A percentile compares a stretch with the other conserved stretches of the same genome.
Evolutionary conservation across 1,140 invertebrate genomes (phyloP).

Genomic region (Scaptomyza montana): DNA sequence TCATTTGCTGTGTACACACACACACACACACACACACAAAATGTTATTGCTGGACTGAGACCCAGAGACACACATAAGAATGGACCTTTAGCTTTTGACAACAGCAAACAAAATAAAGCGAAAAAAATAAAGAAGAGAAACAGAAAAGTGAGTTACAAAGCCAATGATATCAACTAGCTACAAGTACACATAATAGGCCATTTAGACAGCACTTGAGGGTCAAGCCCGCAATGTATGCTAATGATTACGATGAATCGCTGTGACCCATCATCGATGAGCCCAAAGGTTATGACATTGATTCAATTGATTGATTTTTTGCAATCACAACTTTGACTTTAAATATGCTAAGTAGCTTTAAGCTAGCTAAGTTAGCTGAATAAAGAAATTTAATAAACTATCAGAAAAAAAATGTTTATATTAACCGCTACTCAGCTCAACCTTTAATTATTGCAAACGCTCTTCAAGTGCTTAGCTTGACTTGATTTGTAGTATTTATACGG

Average conservation of each 20-base stretch:
- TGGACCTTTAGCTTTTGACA: slow-evolving; percentile 30
- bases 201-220: slow-evolving; percentile 70
- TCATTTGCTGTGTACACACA: slow-evolving; percentile 46
- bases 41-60: slow-evolving; percentile 29
- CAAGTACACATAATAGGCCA: slow-evolving; percentile 69
- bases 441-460: slow-evolving; percentile 2
- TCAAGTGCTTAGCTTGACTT: slow-evolving; percentile 8
- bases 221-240: slow-evolving; percentile 68
- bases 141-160: slow-evolving; percentile 54
- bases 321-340: slow-evolving; percentile 14
- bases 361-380: too few relatives aligned
- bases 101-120: neutral
- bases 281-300: slow-evolving; percentile 36
- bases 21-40: slow-evolving; percentile 10
- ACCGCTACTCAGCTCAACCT: neutral
- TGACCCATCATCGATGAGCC: slow-evolving; percentile 21
- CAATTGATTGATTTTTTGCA: slow-evolving; percentile 51
- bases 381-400: too few relatives aligned
- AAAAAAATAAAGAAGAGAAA: slow-evolving; percentile 8
- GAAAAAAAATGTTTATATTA: neutral
- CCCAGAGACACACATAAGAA: slow-evolving; percentile 37
- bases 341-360: neutral
- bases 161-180: slow-evolving; percentile 64
- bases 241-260: slow-evolving; percentile 67
- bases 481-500: slow-evolving; percentile 22